phyloP scores from a whole-genome alignment of 2,888 invertebrate species.

The Eurytoma californica region DNA sequence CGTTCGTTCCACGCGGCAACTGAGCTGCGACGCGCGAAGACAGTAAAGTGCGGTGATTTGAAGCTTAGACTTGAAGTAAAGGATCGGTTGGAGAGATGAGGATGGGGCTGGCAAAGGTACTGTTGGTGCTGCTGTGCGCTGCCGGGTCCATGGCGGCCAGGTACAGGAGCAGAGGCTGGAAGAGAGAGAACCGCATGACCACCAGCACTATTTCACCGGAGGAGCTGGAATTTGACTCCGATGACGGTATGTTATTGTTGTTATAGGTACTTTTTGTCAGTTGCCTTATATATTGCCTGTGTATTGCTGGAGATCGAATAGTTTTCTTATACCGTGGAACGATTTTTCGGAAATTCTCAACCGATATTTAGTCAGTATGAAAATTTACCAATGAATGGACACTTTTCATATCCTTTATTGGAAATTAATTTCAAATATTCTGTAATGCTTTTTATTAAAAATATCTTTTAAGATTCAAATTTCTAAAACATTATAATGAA shows the following conservation, averaged over 20 bases:
- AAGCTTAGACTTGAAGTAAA: not conserved
- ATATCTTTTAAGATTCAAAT: too few species aligned
- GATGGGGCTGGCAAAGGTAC: slow-evolving; percentile 69
- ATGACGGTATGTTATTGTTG: slow-evolving; percentile 64
- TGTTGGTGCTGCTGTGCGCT: slow-evolving; percentile 67
- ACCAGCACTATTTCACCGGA: slow-evolving; percentile 60
- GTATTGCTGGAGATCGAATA: too few species aligned
- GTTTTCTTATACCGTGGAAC: too few species aligned
- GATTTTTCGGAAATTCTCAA: too few species aligned
- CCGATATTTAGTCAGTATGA: too few species aligned
- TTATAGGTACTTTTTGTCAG: too few species aligned
- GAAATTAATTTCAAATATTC: too few species aligned
- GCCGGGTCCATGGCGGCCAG: slow-evolving; percentile 68
- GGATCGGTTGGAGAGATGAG: slow-evolving; percentile 29
- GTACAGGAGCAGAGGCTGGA: slow-evolving; percentile 51
- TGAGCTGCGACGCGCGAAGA: not conserved
- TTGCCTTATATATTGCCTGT: too few species aligned
- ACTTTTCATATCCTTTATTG: too few species aligned
- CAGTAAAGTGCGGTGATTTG: not conserved
- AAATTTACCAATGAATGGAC: too few species aligned
- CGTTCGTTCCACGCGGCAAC: not conserved
- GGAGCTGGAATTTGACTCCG: slow-evolving; percentile 66
- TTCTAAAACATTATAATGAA: too few species aligned
- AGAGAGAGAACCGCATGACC: slow-evolving; percentile 60
- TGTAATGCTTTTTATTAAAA: too few species aligned